Evolutionary conservation across 1,140 invertebrate species (phyloP), one percentile per base, ranked within the genome.

Genomic region (Drosophila mayri): DNA sequence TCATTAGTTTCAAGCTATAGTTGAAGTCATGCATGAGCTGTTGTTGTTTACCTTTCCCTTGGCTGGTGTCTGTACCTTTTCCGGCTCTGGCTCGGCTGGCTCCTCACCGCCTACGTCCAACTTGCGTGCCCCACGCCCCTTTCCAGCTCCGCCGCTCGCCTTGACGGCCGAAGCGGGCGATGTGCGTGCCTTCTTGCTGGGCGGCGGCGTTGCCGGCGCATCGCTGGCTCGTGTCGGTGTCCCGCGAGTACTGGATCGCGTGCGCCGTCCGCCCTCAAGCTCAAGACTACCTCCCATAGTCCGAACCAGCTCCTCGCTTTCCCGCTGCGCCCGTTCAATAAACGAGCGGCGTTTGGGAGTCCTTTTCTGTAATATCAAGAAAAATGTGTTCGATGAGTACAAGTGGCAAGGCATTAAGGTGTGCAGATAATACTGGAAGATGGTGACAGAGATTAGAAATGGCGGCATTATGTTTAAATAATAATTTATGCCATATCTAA

Each of bases 251-350:
- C 91, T 92, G 20, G 91, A 92, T 18, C 92, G 82, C 30, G 92
- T 92, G 28, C 87, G 76, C 18, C 92, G 73, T 12, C 92, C 90
- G 11, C 88, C 90, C 14, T 90, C 91, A 14, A 92, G 14, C 25
- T 92, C 92, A 38, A 92, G 32, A 38, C 60, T 90, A 10, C 91
- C 91, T 10, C 92, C 92, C 90, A 92, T 91, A 7, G 77, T 92
- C 25, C 90, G 81, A 7, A 92, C 85, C 8, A 92, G 66, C 37
- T 92, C 92, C 58, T 92, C 92, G 54, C 91, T 92, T 65, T 92
- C 92, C 4, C 76, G 74, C 61, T 92, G 91, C 30, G 87, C 90
- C 18, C 85, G 75, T 57, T 92, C 92, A 64, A 92, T 82, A 22
- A 90, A 88, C 0, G 91, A 91, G 37, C 79, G 76, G 10, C 92